phyloP scores from a whole-genome alignment of 1,140 invertebrate genomes.

The Magallana ariakensis region DNA sequence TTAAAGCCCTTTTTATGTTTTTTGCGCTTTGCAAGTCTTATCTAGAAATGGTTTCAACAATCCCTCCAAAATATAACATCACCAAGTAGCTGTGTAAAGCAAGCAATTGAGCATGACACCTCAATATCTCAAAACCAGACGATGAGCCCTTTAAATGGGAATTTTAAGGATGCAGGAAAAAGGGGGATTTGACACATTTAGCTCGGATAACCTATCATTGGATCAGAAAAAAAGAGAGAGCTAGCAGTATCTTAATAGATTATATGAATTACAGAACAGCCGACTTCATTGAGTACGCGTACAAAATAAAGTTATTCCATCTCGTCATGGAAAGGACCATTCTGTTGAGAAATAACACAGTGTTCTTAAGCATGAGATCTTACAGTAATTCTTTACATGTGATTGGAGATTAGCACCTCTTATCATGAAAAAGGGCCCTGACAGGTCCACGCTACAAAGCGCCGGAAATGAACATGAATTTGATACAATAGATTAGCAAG shows the following conservation, averaged over 20 bases:
- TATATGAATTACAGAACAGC: background rate
- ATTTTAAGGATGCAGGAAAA: background rate
- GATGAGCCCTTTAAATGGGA: too few species aligned
- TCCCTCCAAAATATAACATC: background rate
- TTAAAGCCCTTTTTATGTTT: background rate
- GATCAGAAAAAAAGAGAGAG: background rate
- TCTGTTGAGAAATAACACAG: background rate
- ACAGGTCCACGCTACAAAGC: background rate
- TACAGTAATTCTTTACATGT: background rate
- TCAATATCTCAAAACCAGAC: background rate
- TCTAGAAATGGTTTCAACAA: conserved; percentile 2
- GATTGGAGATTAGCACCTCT: background rate
- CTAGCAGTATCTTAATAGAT: background rate
- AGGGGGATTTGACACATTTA: background rate
- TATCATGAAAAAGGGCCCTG: background rate
- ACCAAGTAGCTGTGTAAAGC: background rate
- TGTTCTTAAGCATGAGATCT: conserved; percentile 12
- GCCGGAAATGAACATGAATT: conserved; percentile 26
- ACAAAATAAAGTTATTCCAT: conserved; percentile 1
- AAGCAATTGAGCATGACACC: background rate
- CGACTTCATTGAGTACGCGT: background rate
- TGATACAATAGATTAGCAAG: conserved; percentile 2
- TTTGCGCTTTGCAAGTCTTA: background rate
- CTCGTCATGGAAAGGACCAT: background rate
- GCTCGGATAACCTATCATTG: background rate